Evolutionary conservation across 2,113 vertebrate species (phyloP).

Genomic region (Zapus hudsonius): DNA sequence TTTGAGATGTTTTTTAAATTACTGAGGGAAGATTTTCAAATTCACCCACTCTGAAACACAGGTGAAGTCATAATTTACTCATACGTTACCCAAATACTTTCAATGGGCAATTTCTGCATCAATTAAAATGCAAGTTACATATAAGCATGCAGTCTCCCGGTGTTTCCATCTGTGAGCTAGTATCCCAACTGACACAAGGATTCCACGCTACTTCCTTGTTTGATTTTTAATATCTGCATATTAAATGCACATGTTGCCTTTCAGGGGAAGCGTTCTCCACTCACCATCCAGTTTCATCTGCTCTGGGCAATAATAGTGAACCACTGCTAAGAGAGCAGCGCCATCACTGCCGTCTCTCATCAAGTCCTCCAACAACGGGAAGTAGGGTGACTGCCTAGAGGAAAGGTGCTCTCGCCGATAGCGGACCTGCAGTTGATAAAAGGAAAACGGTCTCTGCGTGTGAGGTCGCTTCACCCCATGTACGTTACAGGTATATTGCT

Average conservation of each 20-base stretch:
- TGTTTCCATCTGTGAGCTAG: not conserved
- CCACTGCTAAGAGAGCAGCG: conserved; percentile 91
- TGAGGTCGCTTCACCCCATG: accelerated
- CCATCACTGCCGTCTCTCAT: conserved; percentile 93
- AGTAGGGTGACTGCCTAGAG: conserved; percentile 90
- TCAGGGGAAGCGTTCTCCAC: not conserved
- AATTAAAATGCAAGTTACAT: no score
- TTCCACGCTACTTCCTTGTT: not conserved
- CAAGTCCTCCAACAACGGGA: conserved; percentile 94
- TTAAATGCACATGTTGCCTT: not conserved
- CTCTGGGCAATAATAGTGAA: conserved; percentile 98
- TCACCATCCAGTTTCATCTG: conserved; percentile 95
- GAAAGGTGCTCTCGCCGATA: conserved; percentile 95
- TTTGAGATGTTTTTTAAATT: not conserved
- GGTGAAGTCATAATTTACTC: not conserved
- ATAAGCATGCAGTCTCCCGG: no score
- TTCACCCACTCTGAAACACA: not conserved
- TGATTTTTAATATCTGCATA: not conserved
- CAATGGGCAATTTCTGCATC: accelerated
- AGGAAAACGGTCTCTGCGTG: not conserved
- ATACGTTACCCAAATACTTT: not conserved
- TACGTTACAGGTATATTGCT: not conserved
- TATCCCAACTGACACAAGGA: not conserved
- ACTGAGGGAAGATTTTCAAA: not conserved
- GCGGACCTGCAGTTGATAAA: conserved; percentile 88